Base-by-base conservation (phyloP, 2,797 vertebrate genomes). In the Paguma larvata region DNA sequence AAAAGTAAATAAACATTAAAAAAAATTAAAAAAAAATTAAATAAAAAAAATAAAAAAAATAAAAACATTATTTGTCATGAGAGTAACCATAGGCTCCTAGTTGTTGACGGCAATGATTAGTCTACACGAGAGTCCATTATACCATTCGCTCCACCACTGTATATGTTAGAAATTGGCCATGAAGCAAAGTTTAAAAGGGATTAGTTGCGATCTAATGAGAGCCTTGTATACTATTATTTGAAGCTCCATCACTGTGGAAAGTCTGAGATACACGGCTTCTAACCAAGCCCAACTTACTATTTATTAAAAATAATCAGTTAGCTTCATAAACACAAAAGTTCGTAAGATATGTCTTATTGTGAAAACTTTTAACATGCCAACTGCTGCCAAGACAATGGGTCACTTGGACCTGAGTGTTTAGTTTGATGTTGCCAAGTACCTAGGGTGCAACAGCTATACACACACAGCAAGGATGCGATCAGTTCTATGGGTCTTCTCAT, bases 241-340 rank as follows among this genome's bases (percentile, higher is more conserved):
- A 87, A 67, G 56, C 12, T 44, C 2, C 2, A 2, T 14, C 1
- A 7, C 44, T 59, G 7, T 23, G 15, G 32, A 23, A 38, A 73
- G 59, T 44, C 9, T 70, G 27, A 65, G 18, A 34, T 63, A 70
- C 65, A 41, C 19, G 73, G 19, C 86, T 88, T 91, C 72, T 90
- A 88, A 23, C 12, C 77, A 53, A 30, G 23, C 85, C 67, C 34
- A 67, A 72, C 30, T 34, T 38, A 14, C 70, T 78, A 13, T 34
- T 93, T 72, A 75, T 48, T 79, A 86, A 65, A 85, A 89, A 72
- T 32, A 84, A 88, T 27, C 70, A 63, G 23, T 87, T 44, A 38
- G n/a, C 27, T 85, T 89, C 38, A 72, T 68, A 92, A 79, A 68
- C 65, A 32, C 38, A 30, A 34, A 63, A 11, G 70, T 56, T 59